Percentiles rank a stretch among this genome's conserved stretches.
Evolutionary conservation across 2,113 vertebrate species (phyloP).

Genomic region (Orycteropus afer): DNA sequence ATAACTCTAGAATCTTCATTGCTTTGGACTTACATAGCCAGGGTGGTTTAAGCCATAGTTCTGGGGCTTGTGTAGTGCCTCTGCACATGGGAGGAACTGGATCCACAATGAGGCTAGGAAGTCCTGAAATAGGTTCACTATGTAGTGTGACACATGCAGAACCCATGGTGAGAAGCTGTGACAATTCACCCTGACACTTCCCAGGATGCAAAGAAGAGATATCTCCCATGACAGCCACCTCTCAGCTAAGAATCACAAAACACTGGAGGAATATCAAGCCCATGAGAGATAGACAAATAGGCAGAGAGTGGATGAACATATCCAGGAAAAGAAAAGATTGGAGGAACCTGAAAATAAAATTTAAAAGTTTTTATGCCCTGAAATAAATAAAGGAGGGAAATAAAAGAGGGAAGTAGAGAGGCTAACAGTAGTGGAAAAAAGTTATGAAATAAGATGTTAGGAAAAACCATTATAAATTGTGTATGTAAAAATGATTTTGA

Average conservation of each 20-base stretch:
- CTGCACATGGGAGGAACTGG: fast-evolving
- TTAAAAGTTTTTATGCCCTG: not conserved
- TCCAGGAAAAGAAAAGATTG: not conserved
- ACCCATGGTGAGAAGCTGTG: not conserved
- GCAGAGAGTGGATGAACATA: fast-evolving
- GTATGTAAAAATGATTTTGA: not conserved
- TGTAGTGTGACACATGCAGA: fast-evolving
- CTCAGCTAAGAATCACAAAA: not conserved
- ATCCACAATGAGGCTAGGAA: not conserved
- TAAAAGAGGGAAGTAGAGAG: not conserved
- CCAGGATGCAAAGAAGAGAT: not conserved
- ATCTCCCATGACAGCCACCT: fast-evolving
- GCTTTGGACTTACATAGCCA: not conserved
- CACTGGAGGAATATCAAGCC: not conserved
- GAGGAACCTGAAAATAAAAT: no score
- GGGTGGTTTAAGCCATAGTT: not conserved
- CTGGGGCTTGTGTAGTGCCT: not conserved
- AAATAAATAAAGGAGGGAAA: not conserved
- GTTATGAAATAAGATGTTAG: not conserved
- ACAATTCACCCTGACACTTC: no score
- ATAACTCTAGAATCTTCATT: not conserved
- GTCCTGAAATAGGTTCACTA: no score
- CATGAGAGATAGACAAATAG: not conserved
- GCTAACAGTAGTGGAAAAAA: not conserved
- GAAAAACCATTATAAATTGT: not conserved